Evolutionary conservation across 2,113 vertebrate species (phyloP).

Genomic region (Etheostoma spectabile): DNA sequence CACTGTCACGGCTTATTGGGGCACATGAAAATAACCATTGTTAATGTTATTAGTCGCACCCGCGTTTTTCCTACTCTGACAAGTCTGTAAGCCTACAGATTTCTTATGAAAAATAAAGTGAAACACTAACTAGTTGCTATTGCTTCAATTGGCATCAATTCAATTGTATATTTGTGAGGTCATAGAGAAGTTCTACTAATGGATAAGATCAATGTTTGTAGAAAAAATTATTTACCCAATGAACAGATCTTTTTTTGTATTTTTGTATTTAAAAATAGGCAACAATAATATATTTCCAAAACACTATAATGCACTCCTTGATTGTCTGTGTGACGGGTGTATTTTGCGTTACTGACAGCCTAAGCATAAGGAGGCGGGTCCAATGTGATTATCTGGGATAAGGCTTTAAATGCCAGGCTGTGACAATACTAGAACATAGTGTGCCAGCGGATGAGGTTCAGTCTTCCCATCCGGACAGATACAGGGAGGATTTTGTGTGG

Average conservation of each 20-base stretch:
- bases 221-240: neutral
- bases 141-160: neutral
- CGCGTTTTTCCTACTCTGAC: neutral
- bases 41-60: neutral
- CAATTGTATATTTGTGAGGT: neutral
- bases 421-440: conserved; percentile 69
- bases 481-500: conserved; percentile 22
- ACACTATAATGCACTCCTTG: conserved; percentile 12
- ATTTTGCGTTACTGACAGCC: conserved; percentile 40
- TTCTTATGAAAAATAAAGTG: too few species aligned
- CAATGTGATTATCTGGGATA: conserved; percentile 68
- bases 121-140: neutral
- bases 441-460: conserved; percentile 78
- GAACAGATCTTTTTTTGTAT: neutral
- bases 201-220: too few species aligned
- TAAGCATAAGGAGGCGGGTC: conserved; percentile 55
- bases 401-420: conserved; percentile 53
- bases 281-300: neutral
- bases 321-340: conserved; percentile 16
- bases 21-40: neutral
- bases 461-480: conserved; percentile 51
- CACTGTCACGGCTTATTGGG: neutral
- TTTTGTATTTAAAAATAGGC: rapidly evolving
- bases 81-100: neutral
- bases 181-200: neutral